These are phyloP conservation scores for Thaleichthys pacificus DNA, from an alignment of 2,797 vertebrate genomes.

Conservation along the genomic window DNA sequence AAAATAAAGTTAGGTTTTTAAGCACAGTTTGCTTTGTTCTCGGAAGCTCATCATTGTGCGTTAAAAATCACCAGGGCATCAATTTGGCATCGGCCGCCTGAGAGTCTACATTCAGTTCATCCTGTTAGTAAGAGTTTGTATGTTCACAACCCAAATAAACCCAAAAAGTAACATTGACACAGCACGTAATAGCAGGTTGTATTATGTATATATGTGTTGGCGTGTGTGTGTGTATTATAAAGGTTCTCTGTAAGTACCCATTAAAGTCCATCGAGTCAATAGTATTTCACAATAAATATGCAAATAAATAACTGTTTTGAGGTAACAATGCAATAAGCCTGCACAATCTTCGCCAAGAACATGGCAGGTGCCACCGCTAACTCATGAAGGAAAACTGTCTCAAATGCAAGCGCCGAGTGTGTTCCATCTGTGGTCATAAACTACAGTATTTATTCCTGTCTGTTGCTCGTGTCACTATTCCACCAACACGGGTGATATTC, in stretches of 20 bases:
- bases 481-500: too few species aligned
- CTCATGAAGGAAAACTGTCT: slow-evolving; percentile 34
- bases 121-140: neutral
- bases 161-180: slow-evolving; percentile 23
- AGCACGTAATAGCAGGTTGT: slow-evolving; percentile 11
- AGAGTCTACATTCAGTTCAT: slow-evolving; percentile 25
- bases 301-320: slow-evolving; percentile 14
- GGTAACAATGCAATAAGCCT: slow-evolving; percentile 28
- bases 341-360: slow-evolving; percentile 10
- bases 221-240: too few species aligned
- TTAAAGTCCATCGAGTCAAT: slow-evolving; percentile 21
- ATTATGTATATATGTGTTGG: too few species aligned
- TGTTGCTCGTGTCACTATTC: neutral
- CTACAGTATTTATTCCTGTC: neutral
- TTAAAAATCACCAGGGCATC: neutral
- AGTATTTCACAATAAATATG: slow-evolving; percentile 53
- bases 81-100: neutral
- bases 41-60: neutral
- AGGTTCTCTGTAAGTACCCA: slow-evolving; percentile 2
- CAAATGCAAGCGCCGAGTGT: slow-evolving; percentile 32
- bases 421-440: slow-evolving; percentile 8
- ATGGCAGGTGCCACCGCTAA: slow-evolving; percentile 1
- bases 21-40: neutral
- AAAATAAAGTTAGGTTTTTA: neutral
- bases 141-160: slow-evolving; percentile 34